Evolutionary conservation across 2,888 invertebrate species (phyloP).

Genomic region (Tinea trinotella): DNA sequence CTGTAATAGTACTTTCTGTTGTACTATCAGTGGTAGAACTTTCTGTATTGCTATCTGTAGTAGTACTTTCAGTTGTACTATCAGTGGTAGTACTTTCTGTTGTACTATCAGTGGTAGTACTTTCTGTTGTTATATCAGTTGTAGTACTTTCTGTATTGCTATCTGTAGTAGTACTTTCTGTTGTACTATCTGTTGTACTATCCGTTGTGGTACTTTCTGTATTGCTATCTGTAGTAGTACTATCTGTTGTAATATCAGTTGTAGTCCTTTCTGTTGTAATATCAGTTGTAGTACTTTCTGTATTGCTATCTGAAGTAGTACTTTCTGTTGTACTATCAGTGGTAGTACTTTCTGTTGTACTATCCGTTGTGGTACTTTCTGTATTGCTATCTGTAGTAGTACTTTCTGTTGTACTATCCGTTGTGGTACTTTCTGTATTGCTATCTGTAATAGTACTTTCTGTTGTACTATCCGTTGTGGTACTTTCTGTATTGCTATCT

Average conservation of each 20-base stretch:
- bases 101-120: background rate
- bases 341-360: conserved; percentile 6
- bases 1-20: background rate
- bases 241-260: conserved; percentile 18
- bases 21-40: background rate
- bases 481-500: background rate
- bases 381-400: conserved; percentile 1
- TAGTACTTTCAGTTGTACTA: background rate
- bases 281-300: conserved; percentile 5
- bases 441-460: background rate
- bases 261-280: conserved; percentile 12
- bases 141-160: conserved; percentile 15
- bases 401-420: background rate
- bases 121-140: conserved; percentile 18
- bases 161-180: conserved; percentile 7
- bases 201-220: background rate
- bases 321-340: background rate
- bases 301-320: background rate
- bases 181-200: conserved; percentile 13
- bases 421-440: background rate
- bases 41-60: conserved; percentile 7
- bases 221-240: conserved; percentile 11
- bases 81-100: too few species aligned
- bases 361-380: conserved; percentile 7
- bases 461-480: conserved; percentile 15